Evolutionary conservation across 2,797 vertebrate genomes (phyloP), one percentile per base, ranked within the genome.

Genomic region (Eospalax fontanierii): DNA sequence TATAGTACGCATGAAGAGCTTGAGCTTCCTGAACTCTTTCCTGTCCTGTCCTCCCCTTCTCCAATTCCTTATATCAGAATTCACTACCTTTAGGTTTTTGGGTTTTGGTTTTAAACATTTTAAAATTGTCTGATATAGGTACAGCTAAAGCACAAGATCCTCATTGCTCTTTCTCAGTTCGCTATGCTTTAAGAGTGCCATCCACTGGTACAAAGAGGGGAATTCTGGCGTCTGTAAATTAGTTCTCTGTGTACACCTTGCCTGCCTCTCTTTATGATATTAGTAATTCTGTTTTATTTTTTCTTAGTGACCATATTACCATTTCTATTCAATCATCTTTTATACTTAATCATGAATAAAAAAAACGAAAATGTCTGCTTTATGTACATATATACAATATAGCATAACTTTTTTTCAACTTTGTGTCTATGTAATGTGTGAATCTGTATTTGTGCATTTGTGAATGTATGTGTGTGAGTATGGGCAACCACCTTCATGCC

Each of bases 301-400:
- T 68, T 16, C 43, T 88, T 35, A 35, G 16, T 82, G 15, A 66
- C 15, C 4, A 63, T 59, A 33, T 35, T 70, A 26, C 21, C 2
- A 18, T 71, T 78, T 84, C 90, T 70, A 18, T 50, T 85, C 50
- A 74, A 70, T 63, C 30, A 2, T 89, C 10, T 35, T 79, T 66
- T 80, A 71, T 70, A 78, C 79, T 94, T 22, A 92, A 65, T 75
- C 57, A 57, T n/a, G 21, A 90, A 83, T 84, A 83, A 84, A 94
- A 65, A 26, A 30, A 63, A 74, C 35, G 46, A 85, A 66, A 87
- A 68, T 9, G 6, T 16, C 14, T 71, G 9, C 19, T 38, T 33
- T 65, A 74, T n/a, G 22, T 74, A 38, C 57, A 66, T 35, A 22
- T 74, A 1, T 46, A 57, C 4, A 0, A 33, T 11, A 21, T 7